Base-by-base conservation (phyloP, 2,888 invertebrate genomes). In the Deilephila elpenor region DNA sequence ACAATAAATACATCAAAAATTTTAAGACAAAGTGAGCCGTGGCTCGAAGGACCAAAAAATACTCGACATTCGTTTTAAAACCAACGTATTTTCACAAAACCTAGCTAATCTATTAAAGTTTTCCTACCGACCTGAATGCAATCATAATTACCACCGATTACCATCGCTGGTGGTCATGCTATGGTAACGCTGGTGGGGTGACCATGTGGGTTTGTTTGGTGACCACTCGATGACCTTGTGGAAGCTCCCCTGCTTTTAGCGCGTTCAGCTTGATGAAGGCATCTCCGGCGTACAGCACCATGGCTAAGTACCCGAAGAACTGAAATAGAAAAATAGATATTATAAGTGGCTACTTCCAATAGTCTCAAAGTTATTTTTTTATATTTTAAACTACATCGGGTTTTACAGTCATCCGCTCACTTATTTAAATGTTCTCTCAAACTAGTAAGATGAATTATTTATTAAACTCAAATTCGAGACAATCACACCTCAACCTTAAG, bases 281-380 rank as follows among this genome's bases (percentile, higher is more conserved):
- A 83, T 98, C 98, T 77, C 96, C 95, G 0, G 96, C 98, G 89
- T 98, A 98, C 3, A 95, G 90, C 77, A 97, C 95, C 98, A 98
- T 98, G 3, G 97, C 96, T 75, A 96, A 95, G 90, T 97, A 98
- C 64, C 98, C 98, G 90, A 98, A 98, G 90, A 98, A 97, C 98
- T 98, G 93, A n/a, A 95, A 95, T 29, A 34, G 59, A 73, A 62
- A 25, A n/a, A 56, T 17, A 56, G n/a, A 56, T 44, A 44, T 11
- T 44, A 44, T 11, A 11, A 44, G 44, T 11, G 44, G 3, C 44
- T 37, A 37, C 7, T 37, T 44, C 0, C 8, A 8, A 44, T 2
- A 44, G 11, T 8, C 8, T 8, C 8, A 1, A 3, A n/a, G n/a
- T n/a, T 11, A 14, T 11, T 44, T 14, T 3, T 44, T 44, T 44